Conservation (phyloP, 2,113 vertebrate species). For the Aleadryas rufinucha region DNA sequence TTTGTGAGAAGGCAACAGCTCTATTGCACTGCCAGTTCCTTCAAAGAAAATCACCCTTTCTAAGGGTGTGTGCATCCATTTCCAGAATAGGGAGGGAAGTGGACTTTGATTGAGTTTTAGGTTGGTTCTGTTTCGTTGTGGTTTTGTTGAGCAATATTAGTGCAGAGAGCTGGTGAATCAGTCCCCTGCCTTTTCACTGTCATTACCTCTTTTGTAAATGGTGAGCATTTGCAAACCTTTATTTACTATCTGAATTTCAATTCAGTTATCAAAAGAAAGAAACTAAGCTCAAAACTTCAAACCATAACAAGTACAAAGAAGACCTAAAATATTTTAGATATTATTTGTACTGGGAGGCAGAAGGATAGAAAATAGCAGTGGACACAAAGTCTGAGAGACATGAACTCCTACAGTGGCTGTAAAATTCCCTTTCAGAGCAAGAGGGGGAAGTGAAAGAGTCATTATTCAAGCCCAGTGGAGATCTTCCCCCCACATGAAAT, state of each 20-base stretch:
- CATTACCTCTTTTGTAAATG: neutral
- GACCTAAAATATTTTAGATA: neutral
- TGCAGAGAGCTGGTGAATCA: neutral
- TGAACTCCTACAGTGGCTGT: neutral
- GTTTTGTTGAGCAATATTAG: neutral
- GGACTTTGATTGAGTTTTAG: neutral
- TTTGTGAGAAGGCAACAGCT: neutral
- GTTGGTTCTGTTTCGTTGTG: neutral
- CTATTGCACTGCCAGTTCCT: neutral
- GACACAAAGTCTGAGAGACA: neutral
- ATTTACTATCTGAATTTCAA: neutral
- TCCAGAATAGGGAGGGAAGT: neutral
- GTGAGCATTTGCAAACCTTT: neutral
- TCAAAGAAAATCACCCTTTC: slow-evolving; percentile 13
- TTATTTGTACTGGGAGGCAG: neutral
- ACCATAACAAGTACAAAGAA: neutral
- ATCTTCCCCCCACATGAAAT: neutral
- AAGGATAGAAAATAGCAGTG: neutral
- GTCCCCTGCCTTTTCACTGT: neutral
- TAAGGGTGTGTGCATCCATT: neutral
- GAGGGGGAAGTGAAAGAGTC: neutral
- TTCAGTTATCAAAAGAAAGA: neutral
- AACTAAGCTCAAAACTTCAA: neutral
- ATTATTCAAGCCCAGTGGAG: neutral
- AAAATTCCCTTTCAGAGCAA: neutral